These are phyloP conservation scores for Alloscopus bannaensis DNA, from an alignment of 2,888 invertebrate species.

Conservation along the genomic window DNA sequence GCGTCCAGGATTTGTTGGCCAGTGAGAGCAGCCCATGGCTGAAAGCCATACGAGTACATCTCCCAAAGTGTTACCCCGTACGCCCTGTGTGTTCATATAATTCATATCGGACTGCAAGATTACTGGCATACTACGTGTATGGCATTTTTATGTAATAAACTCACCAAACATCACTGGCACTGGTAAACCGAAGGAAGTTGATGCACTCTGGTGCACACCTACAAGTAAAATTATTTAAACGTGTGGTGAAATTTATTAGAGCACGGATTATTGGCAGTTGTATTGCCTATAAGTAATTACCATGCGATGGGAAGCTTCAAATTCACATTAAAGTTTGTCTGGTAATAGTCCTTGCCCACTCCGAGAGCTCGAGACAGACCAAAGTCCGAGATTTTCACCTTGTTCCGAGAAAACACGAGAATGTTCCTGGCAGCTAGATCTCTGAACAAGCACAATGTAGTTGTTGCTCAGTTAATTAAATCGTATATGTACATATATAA, in stretches of 20 bases:
- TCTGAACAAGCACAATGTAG: slow-evolving; percentile 78
- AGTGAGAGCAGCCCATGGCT: slow-evolving; percentile 97
- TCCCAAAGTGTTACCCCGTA: slow-evolving; percentile 99
- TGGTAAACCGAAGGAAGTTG: slow-evolving; percentile 95
- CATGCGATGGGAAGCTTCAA: slow-evolving; percentile 98
- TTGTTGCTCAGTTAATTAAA: not conserved
- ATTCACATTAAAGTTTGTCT: slow-evolving; percentile 98
- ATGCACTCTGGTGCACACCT: slow-evolving; percentile 97
- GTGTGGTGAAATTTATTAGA: not conserved
- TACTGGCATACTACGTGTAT: not conserved
- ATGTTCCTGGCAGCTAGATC: slow-evolving; percentile 99
- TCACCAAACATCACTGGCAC: slow-evolving; percentile 95
- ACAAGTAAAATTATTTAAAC: not conserved
- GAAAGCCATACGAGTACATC: slow-evolving; percentile 98
- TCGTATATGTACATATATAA: not conserved
- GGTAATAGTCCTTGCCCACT: slow-evolving; percentile 98
- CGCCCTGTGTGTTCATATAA: slow-evolving; percentile 80
- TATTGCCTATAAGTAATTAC: slow-evolving; percentile 73
- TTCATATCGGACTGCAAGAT: no score
- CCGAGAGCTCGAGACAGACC: slow-evolving; percentile 96
- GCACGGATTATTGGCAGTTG: not conserved
- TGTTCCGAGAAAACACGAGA: slow-evolving; percentile 95
- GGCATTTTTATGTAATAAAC: not conserved
- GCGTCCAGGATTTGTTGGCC: slow-evolving; percentile 96
- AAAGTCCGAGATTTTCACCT: slow-evolving; percentile 99